These are phyloP conservation scores for Pangasius krempfi DNA, from an alignment of 2,797 vertebrate species.

Conservation along the genomic window DNA sequence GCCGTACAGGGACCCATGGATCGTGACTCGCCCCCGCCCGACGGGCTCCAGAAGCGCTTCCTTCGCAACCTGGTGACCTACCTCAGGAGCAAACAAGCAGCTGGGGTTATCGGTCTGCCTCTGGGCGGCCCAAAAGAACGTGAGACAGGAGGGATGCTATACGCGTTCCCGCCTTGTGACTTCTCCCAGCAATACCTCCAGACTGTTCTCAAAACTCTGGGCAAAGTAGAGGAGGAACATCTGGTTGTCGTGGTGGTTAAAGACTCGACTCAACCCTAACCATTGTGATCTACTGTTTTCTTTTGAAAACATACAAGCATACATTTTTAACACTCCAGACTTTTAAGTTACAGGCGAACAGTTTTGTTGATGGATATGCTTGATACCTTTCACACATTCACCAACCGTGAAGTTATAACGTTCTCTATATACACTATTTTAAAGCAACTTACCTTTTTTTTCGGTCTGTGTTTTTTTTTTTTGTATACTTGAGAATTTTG, in stretches of 20 bases:
- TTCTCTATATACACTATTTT: constrained; percentile 14
- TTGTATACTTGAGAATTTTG: constrained; percentile 35
- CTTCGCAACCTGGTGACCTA: constrained; percentile 98
- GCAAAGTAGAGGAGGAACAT: constrained; percentile 94
- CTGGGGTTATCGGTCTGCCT: constrained; percentile 94
- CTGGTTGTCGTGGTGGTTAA: constrained; percentile 94
- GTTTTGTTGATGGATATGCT: constrained; percentile 5
- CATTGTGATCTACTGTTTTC: neutral
- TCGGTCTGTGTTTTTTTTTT: constrained; percentile 46
- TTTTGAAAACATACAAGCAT: neutral
- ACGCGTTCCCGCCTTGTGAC: constrained; percentile 96
- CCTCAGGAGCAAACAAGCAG: constrained; percentile 98
- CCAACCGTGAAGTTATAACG: neutral
- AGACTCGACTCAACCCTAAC: constrained; percentile 78
- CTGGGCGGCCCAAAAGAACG: constrained; percentile 87
- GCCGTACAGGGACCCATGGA: constrained; percentile 87
- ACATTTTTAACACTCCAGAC: constrained; percentile 5
- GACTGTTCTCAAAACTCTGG: constrained; percentile 88
- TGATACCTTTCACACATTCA: neutral
- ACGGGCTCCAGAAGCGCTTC: constrained; percentile 90
- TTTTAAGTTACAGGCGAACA: neutral
- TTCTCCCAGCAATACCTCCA: constrained; percentile 97
- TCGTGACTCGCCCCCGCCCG: constrained; percentile 77
- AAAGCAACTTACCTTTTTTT: neutral
- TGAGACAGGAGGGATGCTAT: constrained; percentile 90